Evolutionary conservation across 2,797 vertebrate genomes (phyloP).

Genomic region (Crax fasciolata): DNA sequence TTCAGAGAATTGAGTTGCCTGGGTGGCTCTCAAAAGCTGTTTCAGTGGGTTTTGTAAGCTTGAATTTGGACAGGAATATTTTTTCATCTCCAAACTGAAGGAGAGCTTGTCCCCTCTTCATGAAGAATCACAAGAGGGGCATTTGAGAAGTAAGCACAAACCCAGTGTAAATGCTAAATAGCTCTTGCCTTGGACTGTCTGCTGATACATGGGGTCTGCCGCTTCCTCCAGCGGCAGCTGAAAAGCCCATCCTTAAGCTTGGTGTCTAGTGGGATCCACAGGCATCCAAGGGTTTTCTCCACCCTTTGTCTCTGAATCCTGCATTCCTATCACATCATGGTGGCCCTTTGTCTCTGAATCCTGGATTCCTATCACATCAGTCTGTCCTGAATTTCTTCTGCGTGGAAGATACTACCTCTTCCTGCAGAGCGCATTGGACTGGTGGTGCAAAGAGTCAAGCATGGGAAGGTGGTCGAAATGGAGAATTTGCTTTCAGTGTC

Average conservation of each 20-base stretch:
- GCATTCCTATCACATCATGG: background rate
- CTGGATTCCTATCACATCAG: background rate
- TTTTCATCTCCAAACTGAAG: background rate
- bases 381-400: background rate
- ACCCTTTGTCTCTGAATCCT: background rate
- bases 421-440: background rate
- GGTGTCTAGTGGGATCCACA: background rate
- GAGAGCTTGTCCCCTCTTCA: background rate
- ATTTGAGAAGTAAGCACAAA: background rate
- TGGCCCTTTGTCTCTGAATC: background rate
- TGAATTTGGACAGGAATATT: background rate
- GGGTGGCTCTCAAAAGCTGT: slow-evolving; percentile 1
- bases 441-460: background rate
- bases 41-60: background rate
- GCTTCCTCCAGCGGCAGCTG: background rate
- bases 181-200: background rate
- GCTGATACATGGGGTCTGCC: background rate
- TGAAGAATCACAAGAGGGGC: background rate
- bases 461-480: background rate
- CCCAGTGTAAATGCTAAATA: background rate
- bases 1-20: background rate
- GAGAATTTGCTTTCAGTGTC: background rate
- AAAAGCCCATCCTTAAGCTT: background rate
- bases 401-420: background rate
- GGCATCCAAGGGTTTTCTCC: background rate